Percentiles rank a stretch among this genome's conserved stretches.
These are phyloP conservation scores for Numenius arquata DNA, from an alignment of 2,113 vertebrate genomes.

Conservation along the genomic window DNA sequence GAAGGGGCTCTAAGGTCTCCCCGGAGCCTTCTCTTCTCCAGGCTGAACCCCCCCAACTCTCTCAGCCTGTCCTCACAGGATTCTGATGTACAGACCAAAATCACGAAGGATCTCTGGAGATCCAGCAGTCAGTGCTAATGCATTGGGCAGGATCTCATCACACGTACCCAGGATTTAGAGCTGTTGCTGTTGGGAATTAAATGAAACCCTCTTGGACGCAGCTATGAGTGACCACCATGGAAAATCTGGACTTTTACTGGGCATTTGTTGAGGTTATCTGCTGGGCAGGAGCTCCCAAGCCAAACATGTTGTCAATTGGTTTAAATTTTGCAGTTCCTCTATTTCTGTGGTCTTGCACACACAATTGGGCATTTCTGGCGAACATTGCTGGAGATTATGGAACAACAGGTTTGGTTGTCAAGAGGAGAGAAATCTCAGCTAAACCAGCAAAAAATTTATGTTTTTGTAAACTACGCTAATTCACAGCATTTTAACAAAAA, in stretches of 20 bases:
- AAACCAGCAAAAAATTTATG: fast-evolving
- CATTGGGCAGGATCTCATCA: background rate
- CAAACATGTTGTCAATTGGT: fast-evolving
- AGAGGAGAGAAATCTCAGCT: background rate
- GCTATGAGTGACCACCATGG: background rate
- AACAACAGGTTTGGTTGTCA: background rate
- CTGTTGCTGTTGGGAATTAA: background rate
- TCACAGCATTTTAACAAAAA: background rate
- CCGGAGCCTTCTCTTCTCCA: background rate
- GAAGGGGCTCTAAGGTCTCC: background rate
- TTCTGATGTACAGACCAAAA: background rate
- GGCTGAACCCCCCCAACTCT: background rate
- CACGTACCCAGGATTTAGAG: background rate
- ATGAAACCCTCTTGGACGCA: background rate
- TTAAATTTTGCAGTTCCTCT: background rate
- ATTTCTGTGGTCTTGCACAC: background rate
- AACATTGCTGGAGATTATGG: background rate
- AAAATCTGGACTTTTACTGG: background rate
- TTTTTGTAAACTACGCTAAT: background rate
- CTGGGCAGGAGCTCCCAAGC: background rate
- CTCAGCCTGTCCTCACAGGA: background rate
- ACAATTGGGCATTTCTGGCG: background rate
- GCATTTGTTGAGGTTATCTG: background rate
- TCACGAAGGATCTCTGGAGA: background rate
- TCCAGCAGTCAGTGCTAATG: fast-evolving